Evolutionary conservation across 2,797 vertebrate genomes (phyloP).

Genomic region (Pogoniulus pusillus): DNA sequence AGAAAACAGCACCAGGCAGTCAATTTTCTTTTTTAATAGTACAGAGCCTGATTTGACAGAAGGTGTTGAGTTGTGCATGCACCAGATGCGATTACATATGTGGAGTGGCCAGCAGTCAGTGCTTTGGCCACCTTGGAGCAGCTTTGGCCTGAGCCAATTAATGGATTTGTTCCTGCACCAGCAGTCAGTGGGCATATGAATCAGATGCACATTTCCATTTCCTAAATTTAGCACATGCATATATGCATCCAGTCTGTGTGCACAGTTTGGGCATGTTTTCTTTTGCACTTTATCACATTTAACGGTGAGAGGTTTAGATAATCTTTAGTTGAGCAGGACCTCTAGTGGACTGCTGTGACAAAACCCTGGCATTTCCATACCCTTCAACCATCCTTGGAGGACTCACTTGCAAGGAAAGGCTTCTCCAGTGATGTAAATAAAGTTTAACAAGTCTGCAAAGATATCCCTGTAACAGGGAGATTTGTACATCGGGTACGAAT

Average conservation of each 20-base stretch:
- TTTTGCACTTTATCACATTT: neutral
- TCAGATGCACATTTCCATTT: conserved; percentile 25
- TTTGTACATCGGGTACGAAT: neutral
- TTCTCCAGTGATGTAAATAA: neutral
- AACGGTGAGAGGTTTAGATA: neutral
- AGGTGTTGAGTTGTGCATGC: neutral
- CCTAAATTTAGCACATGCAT: conserved; percentile 34
- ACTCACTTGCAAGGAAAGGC: neutral
- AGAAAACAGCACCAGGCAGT: neutral
- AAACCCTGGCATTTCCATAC: neutral
- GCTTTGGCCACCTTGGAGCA: neutral
- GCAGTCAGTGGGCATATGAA: neutral
- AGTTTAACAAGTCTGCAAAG: neutral
- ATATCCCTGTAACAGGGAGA: neutral
- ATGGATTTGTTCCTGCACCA: neutral
- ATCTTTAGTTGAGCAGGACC: conserved; percentile 30
- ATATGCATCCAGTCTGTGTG: neutral
- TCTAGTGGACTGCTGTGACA: conserved; percentile 18
- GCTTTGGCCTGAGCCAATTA: neutral
- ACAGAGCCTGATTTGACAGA: neutral
- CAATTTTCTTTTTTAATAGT: neutral
- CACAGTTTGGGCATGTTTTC: neutral
- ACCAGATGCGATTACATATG: neutral
- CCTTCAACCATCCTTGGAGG: neutral
- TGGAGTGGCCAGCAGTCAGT: fast-evolving